Percentiles rank a stretch among this genome's conserved stretches.
phyloP scores from a whole-genome alignment of 2,888 invertebrate genomes.

The Coremacera marginata region DNA sequence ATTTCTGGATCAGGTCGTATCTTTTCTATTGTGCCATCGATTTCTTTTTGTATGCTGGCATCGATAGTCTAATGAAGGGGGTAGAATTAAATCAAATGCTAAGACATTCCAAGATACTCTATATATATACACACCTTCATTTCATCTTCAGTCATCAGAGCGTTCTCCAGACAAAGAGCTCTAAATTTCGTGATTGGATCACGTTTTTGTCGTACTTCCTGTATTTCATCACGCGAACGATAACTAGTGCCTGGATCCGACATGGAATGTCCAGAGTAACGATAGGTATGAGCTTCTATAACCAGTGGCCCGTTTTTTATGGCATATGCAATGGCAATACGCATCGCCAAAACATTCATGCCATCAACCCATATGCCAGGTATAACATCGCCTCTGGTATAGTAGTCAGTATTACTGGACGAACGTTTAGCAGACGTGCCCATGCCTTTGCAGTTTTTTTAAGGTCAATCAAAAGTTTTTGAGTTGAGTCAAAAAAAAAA shows the following conservation, averaged over 20 bases:
- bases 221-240: constrained; percentile 91
- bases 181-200: constrained; percentile 97
- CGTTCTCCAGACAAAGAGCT: constrained; percentile 71
- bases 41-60: constrained; percentile 79
- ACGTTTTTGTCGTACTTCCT: constrained; percentile 76
- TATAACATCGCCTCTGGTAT: constrained; percentile 78
- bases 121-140: constrained; percentile 77
- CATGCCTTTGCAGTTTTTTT: constrained; percentile 75
- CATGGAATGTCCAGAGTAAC: constrained; percentile 94
- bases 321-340: constrained; percentile 79
- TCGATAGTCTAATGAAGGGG: constrained; percentile 78
- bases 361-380: constrained; percentile 89
- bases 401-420: constrained; percentile 81
- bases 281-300: constrained; percentile 85
- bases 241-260: constrained; percentile 74
- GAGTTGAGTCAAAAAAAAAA: background rate
- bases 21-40: constrained; percentile 82
- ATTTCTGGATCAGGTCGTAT: constrained; percentile 83
- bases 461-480: background rate
- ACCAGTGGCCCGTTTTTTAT: constrained; percentile 79
- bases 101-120: background rate
- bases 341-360: constrained; percentile 84
- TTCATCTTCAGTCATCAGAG: constrained; percentile 84
- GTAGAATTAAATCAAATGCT: background rate
- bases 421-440: constrained; percentile 92